Percentiles rank a stretch among this genome's conserved stretches.
phyloP scores from a whole-genome alignment of 2,113 vertebrate genomes.

The Panthera uncia region DNA sequence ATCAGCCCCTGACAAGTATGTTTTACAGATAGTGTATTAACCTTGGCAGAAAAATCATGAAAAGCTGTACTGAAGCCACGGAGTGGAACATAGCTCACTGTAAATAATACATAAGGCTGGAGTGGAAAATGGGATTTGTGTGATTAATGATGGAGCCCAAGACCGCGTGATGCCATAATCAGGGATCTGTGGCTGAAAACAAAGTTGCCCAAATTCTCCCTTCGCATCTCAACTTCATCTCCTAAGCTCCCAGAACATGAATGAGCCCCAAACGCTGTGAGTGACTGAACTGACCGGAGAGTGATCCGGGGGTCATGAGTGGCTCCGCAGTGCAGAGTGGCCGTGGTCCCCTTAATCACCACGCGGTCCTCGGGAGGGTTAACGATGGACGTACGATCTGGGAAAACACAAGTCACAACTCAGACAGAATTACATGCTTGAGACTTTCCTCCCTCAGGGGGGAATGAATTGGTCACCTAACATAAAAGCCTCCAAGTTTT shows the following conservation, averaged over 20 bases:
- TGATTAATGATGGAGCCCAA: constrained; percentile 77
- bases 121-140: constrained; percentile 74
- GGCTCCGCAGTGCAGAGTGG: constrained; percentile 89
- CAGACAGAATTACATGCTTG: constrained; percentile 49
- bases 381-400: constrained; percentile 93
- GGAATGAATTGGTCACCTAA: neutral
- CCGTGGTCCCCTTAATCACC: constrained; percentile 97
- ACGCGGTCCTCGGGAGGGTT: constrained; percentile 90
- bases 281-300: constrained; percentile 85
- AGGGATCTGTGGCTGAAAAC: constrained; percentile 58
- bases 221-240: constrained; percentile 21
- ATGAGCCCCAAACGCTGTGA: constrained; percentile 26
- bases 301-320: constrained; percentile 92
- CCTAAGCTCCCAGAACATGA: neutral
- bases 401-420: constrained; percentile 73
- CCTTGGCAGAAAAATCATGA: constrained; percentile 85
- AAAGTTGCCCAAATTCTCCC: constrained; percentile 53
- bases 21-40: constrained; percentile 85
- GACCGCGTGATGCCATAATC: constrained; percentile 64
- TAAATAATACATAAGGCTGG: constrained; percentile 84
- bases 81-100: constrained; percentile 82
- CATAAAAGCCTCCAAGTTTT: neutral
- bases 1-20: constrained; percentile 82
- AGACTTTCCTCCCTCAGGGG: neutral
- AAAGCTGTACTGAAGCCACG: constrained; percentile 80